Conservation (phyloP, 1,140 invertebrate species). For the Proctacanthus coquilletti region DNA sequence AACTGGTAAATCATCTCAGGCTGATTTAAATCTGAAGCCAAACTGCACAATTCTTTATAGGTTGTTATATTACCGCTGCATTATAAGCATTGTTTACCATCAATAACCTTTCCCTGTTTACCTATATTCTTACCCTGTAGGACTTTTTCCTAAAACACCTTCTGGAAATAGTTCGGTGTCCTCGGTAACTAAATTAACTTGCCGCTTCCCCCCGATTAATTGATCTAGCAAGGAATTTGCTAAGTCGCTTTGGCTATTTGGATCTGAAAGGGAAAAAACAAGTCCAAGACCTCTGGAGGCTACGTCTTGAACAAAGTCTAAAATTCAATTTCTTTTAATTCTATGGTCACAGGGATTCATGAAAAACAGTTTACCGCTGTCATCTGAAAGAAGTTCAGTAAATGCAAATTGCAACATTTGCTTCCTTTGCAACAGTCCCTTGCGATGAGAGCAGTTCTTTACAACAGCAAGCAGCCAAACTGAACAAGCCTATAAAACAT, state of each 20-base stretch:
- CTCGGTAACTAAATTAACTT: conserved; percentile 51
- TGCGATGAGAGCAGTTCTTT: conserved; percentile 57
- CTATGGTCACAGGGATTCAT: neutral
- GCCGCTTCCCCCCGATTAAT: conserved; percentile 63
- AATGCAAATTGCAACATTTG: conserved; percentile 64
- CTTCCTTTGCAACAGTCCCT: conserved; percentile 48
- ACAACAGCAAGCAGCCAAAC: conserved; percentile 72
- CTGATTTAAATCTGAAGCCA: conserved; percentile 85
- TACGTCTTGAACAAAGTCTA: conserved; percentile 79
- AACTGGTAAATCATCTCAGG: conserved; percentile 92
- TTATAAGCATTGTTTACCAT: no score
- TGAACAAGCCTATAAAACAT: conserved; percentile 10
- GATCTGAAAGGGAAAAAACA: conserved; percentile 65
- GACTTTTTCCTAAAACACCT: conserved; percentile 66
- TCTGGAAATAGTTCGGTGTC: conserved; percentile 83
- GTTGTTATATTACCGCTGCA: conserved; percentile 68
- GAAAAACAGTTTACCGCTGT: conserved; percentile 50
- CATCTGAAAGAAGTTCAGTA: conserved; percentile 75
- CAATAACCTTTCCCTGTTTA: no score
- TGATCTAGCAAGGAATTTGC: conserved; percentile 67
- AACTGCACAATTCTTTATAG: conserved; percentile 83
- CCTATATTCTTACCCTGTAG: conserved; percentile 74
- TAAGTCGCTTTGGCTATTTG: conserved; percentile 50
- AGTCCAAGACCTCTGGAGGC: conserved; percentile 80
- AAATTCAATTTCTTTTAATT: conserved; percentile 11